Conservation (phyloP, 2,888 invertebrate genomes). For the Meganola albula region DNA sequence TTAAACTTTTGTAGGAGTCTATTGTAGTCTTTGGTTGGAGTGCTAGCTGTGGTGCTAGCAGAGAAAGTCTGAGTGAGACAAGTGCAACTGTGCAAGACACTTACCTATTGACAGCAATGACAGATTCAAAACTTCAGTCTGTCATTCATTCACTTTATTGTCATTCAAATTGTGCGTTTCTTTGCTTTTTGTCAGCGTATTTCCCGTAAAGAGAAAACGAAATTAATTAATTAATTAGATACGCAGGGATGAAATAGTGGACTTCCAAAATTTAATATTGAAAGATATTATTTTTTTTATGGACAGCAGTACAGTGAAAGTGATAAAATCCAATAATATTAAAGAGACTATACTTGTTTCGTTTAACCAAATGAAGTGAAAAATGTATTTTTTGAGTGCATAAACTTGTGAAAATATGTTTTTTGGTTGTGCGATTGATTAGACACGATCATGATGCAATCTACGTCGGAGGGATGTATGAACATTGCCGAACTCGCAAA, state of each 20-base stretch:
- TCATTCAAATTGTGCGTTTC: slow-evolving; percentile 23
- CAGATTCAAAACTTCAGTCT: too few species aligned
- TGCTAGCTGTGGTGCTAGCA: too few species aligned
- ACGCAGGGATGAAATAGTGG: slow-evolving; percentile 9
- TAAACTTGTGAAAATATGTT: slow-evolving; percentile 32
- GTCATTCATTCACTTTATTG: slow-evolving; percentile 17
- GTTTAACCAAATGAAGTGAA: slow-evolving; percentile 46
- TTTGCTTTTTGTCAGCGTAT: slow-evolving; percentile 24
- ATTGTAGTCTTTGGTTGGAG: too few species aligned
- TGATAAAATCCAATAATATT: slow-evolving; percentile 23
- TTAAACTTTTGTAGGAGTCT: too few species aligned
- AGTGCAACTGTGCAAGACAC: too few species aligned
- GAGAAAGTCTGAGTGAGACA: too few species aligned
- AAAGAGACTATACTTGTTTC: slow-evolving; percentile 42
- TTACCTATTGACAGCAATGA: too few species aligned
- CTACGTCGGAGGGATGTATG: slow-evolving; percentile 67
- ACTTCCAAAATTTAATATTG: slow-evolving; percentile 13
- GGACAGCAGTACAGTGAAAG: slow-evolving; percentile 8
- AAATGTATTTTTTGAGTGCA: slow-evolving; percentile 33
- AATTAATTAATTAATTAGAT: slow-evolving; percentile 7
- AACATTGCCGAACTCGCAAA: slow-evolving; percentile 71
- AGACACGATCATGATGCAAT: slow-evolving; percentile 62
- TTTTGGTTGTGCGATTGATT: slow-evolving; percentile 32
- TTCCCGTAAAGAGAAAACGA: slow-evolving; percentile 32
- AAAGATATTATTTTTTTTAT: slow-evolving; percentile 13